Conservation (phyloP, 2,113 vertebrate genomes). For the Rhinolophus ferrumequinum region DNA sequence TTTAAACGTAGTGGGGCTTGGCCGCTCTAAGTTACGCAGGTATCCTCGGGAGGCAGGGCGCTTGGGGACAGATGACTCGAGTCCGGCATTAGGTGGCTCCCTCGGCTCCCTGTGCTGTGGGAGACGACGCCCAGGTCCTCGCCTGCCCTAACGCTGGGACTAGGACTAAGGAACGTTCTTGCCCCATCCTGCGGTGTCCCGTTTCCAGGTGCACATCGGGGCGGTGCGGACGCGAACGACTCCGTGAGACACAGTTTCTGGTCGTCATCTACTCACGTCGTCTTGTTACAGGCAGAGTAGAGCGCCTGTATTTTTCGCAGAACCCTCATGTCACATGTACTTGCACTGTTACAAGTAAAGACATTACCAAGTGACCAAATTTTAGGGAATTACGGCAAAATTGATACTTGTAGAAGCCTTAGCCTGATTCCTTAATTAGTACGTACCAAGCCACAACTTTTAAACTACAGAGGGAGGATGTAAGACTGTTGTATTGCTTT, state of each 20-base stretch:
- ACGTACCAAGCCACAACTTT: constrained; percentile 17
- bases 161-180: background rate
- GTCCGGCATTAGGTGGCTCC: background rate
- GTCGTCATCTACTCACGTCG: background rate
- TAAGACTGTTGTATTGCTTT: background rate
- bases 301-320: background rate
- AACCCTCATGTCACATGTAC: background rate
- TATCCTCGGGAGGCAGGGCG: background rate
- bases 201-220: constrained; percentile 35
- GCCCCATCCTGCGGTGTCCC: background rate
- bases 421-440: constrained; percentile 27
- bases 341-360: background rate
- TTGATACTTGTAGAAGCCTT: background rate
- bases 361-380: constrained; percentile 25
- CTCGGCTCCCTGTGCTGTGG: background rate
- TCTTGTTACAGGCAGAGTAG: background rate
- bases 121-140: background rate
- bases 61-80: background rate
- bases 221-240: background rate
- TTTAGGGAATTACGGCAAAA: background rate
- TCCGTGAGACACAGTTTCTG: background rate
- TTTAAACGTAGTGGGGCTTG: background rate
- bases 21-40: background rate
- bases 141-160: background rate
- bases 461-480: background rate